Base-by-base conservation (phyloP, 2,888 invertebrate species). In the Phytoseiulus persimilis region DNA sequence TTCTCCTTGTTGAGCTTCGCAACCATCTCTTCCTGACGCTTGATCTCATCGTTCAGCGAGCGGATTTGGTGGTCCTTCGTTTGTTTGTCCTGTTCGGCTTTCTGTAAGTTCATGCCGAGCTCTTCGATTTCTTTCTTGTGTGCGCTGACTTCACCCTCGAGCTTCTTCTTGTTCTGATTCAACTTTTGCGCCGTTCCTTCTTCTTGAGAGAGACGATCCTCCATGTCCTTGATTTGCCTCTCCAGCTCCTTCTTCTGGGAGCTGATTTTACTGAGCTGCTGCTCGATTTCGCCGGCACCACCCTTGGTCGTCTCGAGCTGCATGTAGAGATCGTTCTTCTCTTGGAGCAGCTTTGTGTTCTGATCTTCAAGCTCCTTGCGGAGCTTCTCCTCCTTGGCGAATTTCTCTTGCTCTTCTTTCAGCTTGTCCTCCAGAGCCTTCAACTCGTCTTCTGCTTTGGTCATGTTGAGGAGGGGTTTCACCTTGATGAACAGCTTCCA, bases 401-500 rank as follows among this genome's bases (percentile, higher is more conserved):
- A 95, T 92, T 96, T 96, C 93, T 97, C 98, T 94, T 97, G 96
- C 91, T 96, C 96, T 94, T 97, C 97, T 93, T 95, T 95, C 91
- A 98, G 96, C 94, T 98, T 98, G 94, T 99, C 99, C 94, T 98
- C 98, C 93, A 98, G 94, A 95, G 96, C 97, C 94, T 97, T 98
- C 94, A 99, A 95, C 94, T 99, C 98, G 95, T 99, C 99, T 95
- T 99, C 99, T 94, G 98, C 95, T 93, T 98, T 96, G 93, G 96
- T 96, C 94, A 97, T 97, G 95, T 98, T 98, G 95, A 99, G 97
- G 93, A 99, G 95, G 93, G 99, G 98, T 95, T 98, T 98, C 95
- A 98, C 96, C 95, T 96, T 98, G 95, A 97, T 97, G 97, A 98
- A 99, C 95, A 99, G 94, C 94, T 98, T 98, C 97, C 98, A 99